Evolutionary conservation across 1,140 invertebrate genomes (phyloP).

Genomic region (Stegodyphus dumicola): DNA sequence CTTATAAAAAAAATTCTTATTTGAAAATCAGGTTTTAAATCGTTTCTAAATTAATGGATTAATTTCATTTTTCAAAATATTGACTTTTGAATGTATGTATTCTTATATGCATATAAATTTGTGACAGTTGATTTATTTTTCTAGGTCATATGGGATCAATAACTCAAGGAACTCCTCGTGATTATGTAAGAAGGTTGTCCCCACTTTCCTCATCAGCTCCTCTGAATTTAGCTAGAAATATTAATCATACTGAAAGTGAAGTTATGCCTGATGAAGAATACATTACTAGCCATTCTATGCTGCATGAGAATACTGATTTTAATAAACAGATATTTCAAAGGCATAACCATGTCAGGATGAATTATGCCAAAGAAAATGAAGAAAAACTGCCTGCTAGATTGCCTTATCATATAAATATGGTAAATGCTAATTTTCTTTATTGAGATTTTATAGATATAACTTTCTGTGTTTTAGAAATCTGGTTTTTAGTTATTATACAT

Average conservation of each 20-base stretch:
- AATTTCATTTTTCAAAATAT: too few species aligned
- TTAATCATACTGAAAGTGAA: constrained; percentile 8
- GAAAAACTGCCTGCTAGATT: neutral
- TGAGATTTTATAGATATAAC: neutral
- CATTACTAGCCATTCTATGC: constrained; percentile 16
- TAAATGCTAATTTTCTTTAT: constrained; percentile 3
- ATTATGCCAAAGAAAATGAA: constrained; percentile 43
- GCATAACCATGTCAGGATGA: neutral
- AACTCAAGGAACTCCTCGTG: constrained; percentile 57
- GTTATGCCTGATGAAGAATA: constrained; percentile 33
- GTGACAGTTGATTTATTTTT: neutral
- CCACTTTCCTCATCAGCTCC: constrained; percentile 30
- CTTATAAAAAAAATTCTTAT: too few species aligned
- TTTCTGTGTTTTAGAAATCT: too few species aligned
- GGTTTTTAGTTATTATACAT: too few species aligned
- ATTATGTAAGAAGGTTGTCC: constrained; percentile 28
- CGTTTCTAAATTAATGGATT: too few species aligned
- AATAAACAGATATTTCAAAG: constrained; percentile 33
- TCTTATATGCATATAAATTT: too few species aligned
- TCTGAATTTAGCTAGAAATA: constrained; percentile 51
- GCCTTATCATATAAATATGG: constrained; percentile 42
- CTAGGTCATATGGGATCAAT: constrained; percentile 48
- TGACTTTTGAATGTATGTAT: too few species aligned
- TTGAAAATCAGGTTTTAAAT: too few species aligned
- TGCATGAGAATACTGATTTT: neutral